Evolutionary conservation across 1,140 invertebrate genomes (phyloP), one percentile per base, ranked within the genome.

Genomic region (Drosophila nannoptera): DNA sequence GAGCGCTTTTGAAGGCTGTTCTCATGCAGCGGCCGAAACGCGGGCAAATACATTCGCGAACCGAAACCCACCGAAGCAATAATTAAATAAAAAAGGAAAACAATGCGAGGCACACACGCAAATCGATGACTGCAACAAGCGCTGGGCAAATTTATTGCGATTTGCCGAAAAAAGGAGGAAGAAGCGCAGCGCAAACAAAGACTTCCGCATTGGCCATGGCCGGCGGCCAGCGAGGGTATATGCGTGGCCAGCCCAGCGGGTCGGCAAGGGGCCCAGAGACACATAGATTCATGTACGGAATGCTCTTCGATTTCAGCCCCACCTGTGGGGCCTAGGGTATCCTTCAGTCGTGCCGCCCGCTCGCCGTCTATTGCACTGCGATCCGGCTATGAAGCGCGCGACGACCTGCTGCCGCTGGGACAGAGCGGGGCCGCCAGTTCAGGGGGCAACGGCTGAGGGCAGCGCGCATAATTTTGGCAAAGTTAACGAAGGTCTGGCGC

Each of bases 381-480:
- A 49, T 63, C 52, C 52, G 31, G 71, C 76, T 73, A 84, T 84
- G 86, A 84, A 80, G 86, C 86, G 80, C 81, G 80, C 53, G 69
- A 70, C 66, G 71, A 80, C 73, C 81, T 78, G 81, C 62, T 70
- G 16, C 29, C 16, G 16, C 16, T 9, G 62, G 64, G 73, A 29
- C 38, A 40, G 49, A 49, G n/a, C 54, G 45, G 29, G 36, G 62
- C 54, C 33, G 65, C n/a, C 22, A 3, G 22, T 22, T 22, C 22
- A 22, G 22, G 56, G 55, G 50, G 64, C 40, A 6, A 60, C 48
- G 38, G 53, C 42, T 66, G 66, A 77, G 81, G 80, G 81, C 73
- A 81, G 49, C 66, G 56, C 71, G 81, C 82, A 86, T 86, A 86
- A 86, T 87, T 86, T 86, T 86, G 82, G 81, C 81, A 86, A 86